Evolutionary conservation across 1,140 invertebrate species (phyloP).

Genomic region (Gryllus bimaculatus): DNA sequence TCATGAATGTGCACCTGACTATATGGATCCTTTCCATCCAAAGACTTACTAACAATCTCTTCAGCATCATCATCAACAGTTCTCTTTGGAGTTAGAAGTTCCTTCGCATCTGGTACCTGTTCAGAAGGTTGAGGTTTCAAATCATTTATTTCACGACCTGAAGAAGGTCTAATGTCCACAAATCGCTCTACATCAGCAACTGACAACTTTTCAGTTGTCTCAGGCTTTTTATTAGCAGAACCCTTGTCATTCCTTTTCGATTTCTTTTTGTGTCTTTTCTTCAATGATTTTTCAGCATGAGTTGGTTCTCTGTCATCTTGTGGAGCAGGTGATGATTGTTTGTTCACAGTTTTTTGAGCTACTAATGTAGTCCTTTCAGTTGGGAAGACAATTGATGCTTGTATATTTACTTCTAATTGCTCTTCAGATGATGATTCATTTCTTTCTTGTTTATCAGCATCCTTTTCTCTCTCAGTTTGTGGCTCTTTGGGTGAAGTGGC

Average conservation of each 20-base stretch:
- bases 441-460: neutral
- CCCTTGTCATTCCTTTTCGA: neutral
- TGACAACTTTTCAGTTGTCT: neutral
- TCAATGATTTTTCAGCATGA: neutral
- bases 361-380: neutral
- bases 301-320: neutral
- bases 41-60: no score
- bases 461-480: neutral
- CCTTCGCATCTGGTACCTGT: no score
- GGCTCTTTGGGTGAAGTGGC: no score
- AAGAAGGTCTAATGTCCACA: no score
- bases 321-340: neutral
- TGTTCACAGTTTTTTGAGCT: neutral
- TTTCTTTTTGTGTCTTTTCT: neutral
- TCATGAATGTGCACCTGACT: no score
- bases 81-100: no score
- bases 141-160: no score
- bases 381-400: slow-evolving; percentile 38
- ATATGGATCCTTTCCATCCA: no score
- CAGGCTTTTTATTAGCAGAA: neutral
- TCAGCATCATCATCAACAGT: no score
- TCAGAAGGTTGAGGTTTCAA: no score
- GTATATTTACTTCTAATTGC: slow-evolving; percentile 50
- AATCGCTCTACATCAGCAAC: no score
- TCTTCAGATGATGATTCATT: slow-evolving; percentile 41